These are phyloP conservation scores for Pica pica DNA, from an alignment of 2,113 vertebrate genomes.

Conservation along the genomic window DNA sequence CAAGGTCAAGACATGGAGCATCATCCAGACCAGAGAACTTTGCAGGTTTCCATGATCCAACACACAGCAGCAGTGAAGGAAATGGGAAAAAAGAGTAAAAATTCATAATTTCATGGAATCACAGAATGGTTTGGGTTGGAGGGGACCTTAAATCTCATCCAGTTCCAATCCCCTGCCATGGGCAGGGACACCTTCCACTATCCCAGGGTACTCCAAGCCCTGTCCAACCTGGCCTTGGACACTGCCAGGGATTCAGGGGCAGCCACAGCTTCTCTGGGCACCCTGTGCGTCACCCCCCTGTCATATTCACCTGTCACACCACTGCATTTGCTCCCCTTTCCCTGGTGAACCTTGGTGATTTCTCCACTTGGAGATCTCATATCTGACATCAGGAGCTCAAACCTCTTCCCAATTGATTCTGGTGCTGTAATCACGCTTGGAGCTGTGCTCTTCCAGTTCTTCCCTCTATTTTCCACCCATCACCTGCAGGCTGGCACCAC, in stretches of 20 bases:
- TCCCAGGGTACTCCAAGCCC: not conserved
- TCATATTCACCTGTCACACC: fast-evolving
- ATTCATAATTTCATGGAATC: not conserved
- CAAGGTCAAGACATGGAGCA: not conserved
- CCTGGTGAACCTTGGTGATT: fast-evolving
- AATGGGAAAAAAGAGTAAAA: not conserved
- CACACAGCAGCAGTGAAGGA: not conserved
- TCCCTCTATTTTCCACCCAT: not conserved
- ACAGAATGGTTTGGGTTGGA: not conserved
- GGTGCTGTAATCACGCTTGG: fast-evolving
- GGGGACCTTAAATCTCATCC: too few species aligned
- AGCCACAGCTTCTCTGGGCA: not conserved
- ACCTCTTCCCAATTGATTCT: fast-evolving
- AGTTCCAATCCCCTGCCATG: not conserved
- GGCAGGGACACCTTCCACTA: fast-evolving
- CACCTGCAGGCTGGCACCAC: not conserved
- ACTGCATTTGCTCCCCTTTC: not conserved
- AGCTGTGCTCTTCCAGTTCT: not conserved
- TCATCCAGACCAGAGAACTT: fast-evolving
- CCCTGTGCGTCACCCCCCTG: not conserved
- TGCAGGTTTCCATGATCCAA: not conserved
- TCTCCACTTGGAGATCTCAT: not conserved
- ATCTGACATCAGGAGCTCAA: not conserved
- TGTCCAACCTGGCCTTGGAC: fast-evolving
- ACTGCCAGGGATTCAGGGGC: not conserved